A percentile compares a stretch with the other conserved stretches of the same genome.
Evolutionary conservation across 2,797 vertebrate genomes (phyloP).

Genomic region (Tiaroga cobitis): DNA sequence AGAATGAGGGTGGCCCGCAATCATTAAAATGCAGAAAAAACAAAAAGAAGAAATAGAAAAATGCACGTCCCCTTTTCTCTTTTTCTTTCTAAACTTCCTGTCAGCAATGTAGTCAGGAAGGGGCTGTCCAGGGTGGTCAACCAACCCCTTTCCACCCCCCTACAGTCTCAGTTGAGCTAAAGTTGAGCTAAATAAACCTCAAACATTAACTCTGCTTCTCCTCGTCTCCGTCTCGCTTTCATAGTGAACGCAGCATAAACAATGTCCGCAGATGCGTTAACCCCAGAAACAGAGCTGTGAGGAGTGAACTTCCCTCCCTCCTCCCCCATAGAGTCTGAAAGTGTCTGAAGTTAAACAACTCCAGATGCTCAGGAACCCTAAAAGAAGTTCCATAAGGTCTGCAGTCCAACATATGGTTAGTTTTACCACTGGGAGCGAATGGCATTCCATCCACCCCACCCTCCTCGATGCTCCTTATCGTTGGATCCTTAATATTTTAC

Average conservation of each 20-base stretch:
- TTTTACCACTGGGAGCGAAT: slow-evolving; percentile 30
- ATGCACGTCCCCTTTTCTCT: slow-evolving; percentile 23
- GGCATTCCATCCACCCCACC: slow-evolving; percentile 34
- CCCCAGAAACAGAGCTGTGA: slow-evolving; percentile 6
- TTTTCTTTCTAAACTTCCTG: slow-evolving; percentile 56
- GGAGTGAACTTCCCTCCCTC: background rate
- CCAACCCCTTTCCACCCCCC: slow-evolving; percentile 53
- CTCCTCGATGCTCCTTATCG: slow-evolving; percentile 17
- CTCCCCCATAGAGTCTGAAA: slow-evolving; percentile 13
- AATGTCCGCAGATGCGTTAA: slow-evolving; percentile 29
- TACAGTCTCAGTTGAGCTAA: too few species aligned
- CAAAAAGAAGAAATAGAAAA: slow-evolving; percentile 25
- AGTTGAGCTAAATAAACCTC: background rate
- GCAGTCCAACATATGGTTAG: slow-evolving; percentile 45
- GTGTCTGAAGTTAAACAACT: slow-evolving; percentile 59
- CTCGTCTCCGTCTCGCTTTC: background rate
- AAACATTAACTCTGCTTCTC: slow-evolving; percentile 25
- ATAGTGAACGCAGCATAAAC: slow-evolving; percentile 21
- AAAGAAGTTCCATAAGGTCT: slow-evolving; percentile 32
- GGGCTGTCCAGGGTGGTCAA: slow-evolving; percentile 86
- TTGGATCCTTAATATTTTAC: slow-evolving; percentile 24
- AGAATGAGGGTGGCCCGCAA: slow-evolving; percentile 59
- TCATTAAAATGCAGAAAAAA: slow-evolving; percentile 29
- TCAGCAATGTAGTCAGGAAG: slow-evolving; percentile 81
- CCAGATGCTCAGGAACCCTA: slow-evolving; percentile 58